Percentiles rank a stretch among this genome's conserved stretches.
Conservation (phyloP, 2,888 invertebrate species). For the Diachrysia chrysitis region DNA sequence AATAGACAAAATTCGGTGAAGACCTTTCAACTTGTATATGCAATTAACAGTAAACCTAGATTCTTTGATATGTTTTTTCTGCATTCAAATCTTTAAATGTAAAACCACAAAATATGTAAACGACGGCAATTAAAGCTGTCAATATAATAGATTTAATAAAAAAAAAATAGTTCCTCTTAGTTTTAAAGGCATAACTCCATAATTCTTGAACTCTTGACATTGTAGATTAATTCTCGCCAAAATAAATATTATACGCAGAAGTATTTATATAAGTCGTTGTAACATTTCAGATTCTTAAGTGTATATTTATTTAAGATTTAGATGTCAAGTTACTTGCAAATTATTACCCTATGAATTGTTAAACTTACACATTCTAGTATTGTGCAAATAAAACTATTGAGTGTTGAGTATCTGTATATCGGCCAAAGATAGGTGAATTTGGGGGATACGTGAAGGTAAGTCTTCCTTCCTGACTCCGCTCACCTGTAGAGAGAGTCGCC, state of each 20-base stretch:
- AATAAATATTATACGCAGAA: neutral
- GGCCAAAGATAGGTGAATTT: too few relatives aligned
- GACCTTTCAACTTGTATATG: conserved; percentile 5
- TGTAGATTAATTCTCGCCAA: neutral
- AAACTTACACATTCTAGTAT: too few relatives aligned
- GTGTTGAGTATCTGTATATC: too few relatives aligned
- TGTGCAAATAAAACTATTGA: too few relatives aligned
- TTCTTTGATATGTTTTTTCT: neutral
- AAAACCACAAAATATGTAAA: neutral
- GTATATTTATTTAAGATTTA: too few relatives aligned
- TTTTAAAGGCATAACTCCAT: neutral
- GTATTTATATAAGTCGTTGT: neutral
- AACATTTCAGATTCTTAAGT: neutral
- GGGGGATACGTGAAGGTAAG: too few relatives aligned
- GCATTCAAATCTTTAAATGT: neutral
- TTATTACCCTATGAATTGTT: neutral
- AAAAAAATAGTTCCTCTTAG: neutral
- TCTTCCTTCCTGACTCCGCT: too few relatives aligned
- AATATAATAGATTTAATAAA: neutral
- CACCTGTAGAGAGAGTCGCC: too few relatives aligned
- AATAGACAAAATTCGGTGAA: neutral
- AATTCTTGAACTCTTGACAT: neutral
- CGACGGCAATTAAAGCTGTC: neutral
- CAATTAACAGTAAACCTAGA: conserved; percentile 4
- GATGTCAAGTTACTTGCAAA: neutral